phyloP scores from a whole-genome alignment of 1,140 invertebrate species.

The Andrena cerasifolii region DNA sequence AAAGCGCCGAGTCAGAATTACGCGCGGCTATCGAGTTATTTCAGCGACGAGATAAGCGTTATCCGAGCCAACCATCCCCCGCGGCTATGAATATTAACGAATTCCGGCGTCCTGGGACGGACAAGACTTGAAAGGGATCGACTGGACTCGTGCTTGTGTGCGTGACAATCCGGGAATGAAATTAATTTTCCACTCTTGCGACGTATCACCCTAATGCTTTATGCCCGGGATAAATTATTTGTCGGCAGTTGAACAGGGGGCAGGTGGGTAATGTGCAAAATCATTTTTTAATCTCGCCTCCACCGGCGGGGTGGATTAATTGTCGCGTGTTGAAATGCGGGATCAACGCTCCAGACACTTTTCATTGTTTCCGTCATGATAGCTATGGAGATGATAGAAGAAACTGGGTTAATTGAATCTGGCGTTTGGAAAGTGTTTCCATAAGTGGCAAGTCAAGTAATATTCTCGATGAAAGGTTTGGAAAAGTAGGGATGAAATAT shows the following conservation, averaged over 20 bases:
- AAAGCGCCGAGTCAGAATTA: constrained; percentile 76
- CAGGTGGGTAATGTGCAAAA: neutral
- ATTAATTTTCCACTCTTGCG: constrained; percentile 68
- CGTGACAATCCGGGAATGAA: constrained; percentile 69
- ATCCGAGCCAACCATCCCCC: constrained; percentile 67
- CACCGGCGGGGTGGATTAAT: too few species aligned
- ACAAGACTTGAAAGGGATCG: constrained; percentile 72
- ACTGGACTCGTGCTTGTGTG: constrained; percentile 62
- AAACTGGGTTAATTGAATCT: neutral
- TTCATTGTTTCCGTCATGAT: too few species aligned
- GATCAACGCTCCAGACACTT: neutral
- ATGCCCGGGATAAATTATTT: constrained; percentile 59
- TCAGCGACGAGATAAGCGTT: constrained; percentile 78
- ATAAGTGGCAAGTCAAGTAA: neutral
- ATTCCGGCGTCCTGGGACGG: constrained; percentile 60
- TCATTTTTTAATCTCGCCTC: neutral
- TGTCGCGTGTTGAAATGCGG: neutral
- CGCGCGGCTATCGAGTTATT: constrained; percentile 77
- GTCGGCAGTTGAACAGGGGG: constrained; percentile 25
- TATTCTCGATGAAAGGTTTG: neutral
- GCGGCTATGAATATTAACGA: constrained; percentile 79
- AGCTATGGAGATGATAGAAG: neutral
- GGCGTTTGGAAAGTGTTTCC: neutral
- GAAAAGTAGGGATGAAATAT: neutral
- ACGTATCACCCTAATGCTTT: constrained; percentile 56